Conservation (phyloP, 2,888 invertebrate genomes). For the Protophormia terraenovae region DNA sequence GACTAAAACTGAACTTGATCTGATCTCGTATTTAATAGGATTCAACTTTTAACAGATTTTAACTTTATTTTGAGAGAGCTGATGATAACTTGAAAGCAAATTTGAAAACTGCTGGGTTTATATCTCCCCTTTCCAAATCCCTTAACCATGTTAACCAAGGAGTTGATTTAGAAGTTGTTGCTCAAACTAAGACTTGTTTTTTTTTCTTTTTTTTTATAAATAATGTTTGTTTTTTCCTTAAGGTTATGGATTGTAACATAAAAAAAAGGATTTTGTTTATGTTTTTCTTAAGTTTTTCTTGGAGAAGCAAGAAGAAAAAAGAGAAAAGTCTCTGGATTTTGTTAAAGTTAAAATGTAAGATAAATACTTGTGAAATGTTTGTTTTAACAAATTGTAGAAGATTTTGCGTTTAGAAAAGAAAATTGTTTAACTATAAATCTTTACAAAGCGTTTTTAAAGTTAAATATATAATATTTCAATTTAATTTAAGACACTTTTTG, state of each 20-base stretch:
- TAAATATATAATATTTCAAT: constrained; percentile 4
- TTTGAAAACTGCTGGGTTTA: no score
- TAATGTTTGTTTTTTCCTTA: constrained; percentile 44
- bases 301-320: no score
- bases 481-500: background rate
- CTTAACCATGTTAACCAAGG: constrained; percentile 31
- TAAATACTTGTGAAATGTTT: constrained; percentile 44
- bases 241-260: background rate
- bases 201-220: constrained; percentile 1
- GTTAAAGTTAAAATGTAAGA: constrained; percentile 29
- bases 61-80: no score
- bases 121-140: no score
- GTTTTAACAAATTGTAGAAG: constrained; percentile 37
- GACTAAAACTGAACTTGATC: no score
- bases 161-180: constrained; percentile 54
- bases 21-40: no score
- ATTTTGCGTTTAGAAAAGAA: background rate
- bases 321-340: background rate
- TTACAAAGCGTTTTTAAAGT: background rate
- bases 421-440: constrained; percentile 22
- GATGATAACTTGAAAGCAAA: no score
- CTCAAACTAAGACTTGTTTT: constrained; percentile 27
- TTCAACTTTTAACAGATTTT: no score
- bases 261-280: constrained; percentile 38
- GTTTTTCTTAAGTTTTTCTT: constrained; percentile 45